These are phyloP conservation scores for Sebastiscus tertius DNA, from an alignment of 2,797 vertebrate genomes.

Conservation along the genomic window DNA sequence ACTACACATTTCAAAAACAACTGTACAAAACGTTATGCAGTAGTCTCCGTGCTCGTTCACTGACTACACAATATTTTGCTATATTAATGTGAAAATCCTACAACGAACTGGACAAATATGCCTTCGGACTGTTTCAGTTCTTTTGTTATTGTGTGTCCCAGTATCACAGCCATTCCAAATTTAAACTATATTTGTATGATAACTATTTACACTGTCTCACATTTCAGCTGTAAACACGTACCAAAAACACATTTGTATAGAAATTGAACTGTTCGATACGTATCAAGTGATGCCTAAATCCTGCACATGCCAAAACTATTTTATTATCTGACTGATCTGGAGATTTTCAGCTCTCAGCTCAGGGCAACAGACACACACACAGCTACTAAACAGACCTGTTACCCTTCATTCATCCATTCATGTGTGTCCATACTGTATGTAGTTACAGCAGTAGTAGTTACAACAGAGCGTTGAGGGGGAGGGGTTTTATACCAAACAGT, in stretches of 20 bases:
- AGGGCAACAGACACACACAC: background rate
- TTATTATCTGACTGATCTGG: slow-evolving; percentile 7
- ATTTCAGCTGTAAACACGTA: background rate
- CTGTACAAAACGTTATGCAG: background rate
- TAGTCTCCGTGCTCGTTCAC: background rate
- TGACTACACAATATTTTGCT: background rate
- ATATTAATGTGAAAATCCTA: background rate
- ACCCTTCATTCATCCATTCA: background rate
- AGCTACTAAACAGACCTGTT: background rate
- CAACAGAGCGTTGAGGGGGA: background rate
- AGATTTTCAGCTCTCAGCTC: background rate
- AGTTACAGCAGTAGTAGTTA: background rate
- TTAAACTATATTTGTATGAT: background rate
- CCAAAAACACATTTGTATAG: slow-evolving; percentile 1
- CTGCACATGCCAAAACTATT: slow-evolving; percentile 8
- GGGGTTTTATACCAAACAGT: slow-evolving; percentile 9
- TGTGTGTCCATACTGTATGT: background rate
- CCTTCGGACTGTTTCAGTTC: background rate
- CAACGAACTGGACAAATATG: background rate
- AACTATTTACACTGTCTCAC: background rate
- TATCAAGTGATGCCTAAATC: background rate
- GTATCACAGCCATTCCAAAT: slow-evolving; percentile 6
- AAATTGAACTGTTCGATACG: background rate
- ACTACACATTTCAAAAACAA: slow-evolving; percentile 4
- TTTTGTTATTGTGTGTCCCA: background rate